Percentiles rank a stretch among this genome's conserved stretches.
Evolutionary conservation across 2,888 invertebrate genomes (phyloP).

Genomic region (Drosophila phalerata): DNA sequence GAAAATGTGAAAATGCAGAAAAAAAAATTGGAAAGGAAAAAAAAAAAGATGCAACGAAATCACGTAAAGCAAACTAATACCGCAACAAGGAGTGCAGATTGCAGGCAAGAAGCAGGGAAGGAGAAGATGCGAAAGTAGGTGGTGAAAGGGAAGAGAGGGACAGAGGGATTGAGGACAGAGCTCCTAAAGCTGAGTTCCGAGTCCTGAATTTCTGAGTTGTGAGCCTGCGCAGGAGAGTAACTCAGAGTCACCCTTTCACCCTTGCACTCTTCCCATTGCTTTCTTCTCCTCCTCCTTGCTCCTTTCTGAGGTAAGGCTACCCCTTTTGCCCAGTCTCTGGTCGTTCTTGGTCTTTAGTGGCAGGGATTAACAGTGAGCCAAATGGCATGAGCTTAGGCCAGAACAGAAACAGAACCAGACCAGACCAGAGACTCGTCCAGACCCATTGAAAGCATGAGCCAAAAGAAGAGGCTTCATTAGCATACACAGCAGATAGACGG

Average conservation of each 20-base stretch:
- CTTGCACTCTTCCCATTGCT: not conserved
- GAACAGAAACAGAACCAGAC: conserved; percentile 25
- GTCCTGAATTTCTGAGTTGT: conserved; percentile 37
- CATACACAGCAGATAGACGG: conserved; percentile 54
- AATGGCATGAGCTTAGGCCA: conserved; percentile 77
- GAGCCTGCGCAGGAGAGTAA: conserved; percentile 48
- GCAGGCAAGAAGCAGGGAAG: conserved; percentile 41
- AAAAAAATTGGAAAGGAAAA: conserved; percentile 12
- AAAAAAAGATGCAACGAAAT: conserved; percentile 71
- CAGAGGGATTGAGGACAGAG: not conserved
- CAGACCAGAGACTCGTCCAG: conserved; percentile 2
- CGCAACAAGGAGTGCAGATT: conserved; percentile 81
- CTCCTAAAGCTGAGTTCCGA: conserved; percentile 20
- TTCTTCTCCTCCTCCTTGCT: not conserved
- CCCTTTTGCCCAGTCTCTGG: not conserved
- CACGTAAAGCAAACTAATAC: conserved; percentile 84
- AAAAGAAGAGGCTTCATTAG: conserved; percentile 80
- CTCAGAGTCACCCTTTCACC: not conserved
- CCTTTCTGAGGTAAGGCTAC: not conserved
- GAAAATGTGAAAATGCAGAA: conserved; percentile 64
- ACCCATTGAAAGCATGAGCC: conserved; percentile 37
- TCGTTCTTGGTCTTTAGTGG: conserved; percentile 76
- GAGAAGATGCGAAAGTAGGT: not conserved
- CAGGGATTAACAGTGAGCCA: conserved; percentile 79
- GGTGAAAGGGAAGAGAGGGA: conserved; percentile 3